Base-by-base conservation (phyloP, 2,888 invertebrate species). In the Portevinia maculata region DNA sequence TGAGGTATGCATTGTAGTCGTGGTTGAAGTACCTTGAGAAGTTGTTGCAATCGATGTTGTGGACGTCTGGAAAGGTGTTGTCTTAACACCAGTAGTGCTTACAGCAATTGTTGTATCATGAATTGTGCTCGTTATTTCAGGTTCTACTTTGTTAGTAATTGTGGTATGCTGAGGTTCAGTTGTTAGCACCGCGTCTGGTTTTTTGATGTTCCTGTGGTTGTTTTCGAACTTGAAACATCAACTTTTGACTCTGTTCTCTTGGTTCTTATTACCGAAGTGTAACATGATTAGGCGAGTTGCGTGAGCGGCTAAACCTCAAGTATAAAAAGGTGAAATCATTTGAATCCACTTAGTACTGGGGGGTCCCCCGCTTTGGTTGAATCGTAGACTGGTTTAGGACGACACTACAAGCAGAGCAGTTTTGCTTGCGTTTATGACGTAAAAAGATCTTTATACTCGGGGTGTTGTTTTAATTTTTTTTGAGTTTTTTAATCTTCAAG, bases 151-250 rank as follows among this genome's bases (percentile, higher is more conserved):
- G 30, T 71, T 85, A 15, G 85, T 88, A 88, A 91, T 86, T 57
- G 90, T 90, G 1, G 88, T 88, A 21, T 92, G 92, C 46, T 90
- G 89, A 60, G 92, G 92, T 85, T 92, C 92, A 0, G 93, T 93
- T 0, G 92, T 92, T 53, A 90, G 91, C 0, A 90, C 89, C 0
- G 88, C 86, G 24, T 91, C 91, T 0, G 90, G 91, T 3, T 90
- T 81, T 44, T 85, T 85, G 76, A 83, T 1, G 78, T 79, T 5
- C 84, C 70, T 13, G 55, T 62, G 7, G 85, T 85, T 3, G 88
- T 70, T 15, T 90, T 89, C 11, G 87, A 67, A 57, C 71, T 84
- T 19, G 84, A 74, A 19, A 69, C 65, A 41, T 86, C 86, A 21
- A 73, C 71, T 19, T 70, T 79, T 1, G 85, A 62, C 78, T 86